Evolutionary conservation across 2,888 invertebrate genomes (phyloP).

Genomic region (Dexiosoma caninum): DNA sequence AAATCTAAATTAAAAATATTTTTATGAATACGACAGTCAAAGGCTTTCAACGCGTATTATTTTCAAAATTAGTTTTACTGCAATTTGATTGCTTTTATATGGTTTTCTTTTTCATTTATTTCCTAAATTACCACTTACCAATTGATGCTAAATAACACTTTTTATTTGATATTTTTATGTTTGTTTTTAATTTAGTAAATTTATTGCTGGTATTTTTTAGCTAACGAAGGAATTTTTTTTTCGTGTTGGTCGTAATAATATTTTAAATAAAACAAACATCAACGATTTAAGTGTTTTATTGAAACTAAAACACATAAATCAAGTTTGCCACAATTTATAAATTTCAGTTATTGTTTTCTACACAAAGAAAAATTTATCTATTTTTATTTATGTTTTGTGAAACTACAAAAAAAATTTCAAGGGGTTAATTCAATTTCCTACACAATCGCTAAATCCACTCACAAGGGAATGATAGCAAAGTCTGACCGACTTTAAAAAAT

Average conservation of each 20-base stretch:
- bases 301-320: slow-evolving; percentile 16
- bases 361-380: too few relatives aligned
- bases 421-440: too few relatives aligned
- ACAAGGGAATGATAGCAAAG: too few relatives aligned
- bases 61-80: too few relatives aligned
- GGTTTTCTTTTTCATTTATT: neutral
- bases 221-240: neutral
- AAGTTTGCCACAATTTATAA: slow-evolving; percentile 20
- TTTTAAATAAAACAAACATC: neutral
- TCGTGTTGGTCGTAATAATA: neutral
- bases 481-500: too few relatives aligned
- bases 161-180: neutral
- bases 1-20: too few relatives aligned
- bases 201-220: neutral
- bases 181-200: neutral
- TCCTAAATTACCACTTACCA: slow-evolving; percentile 1
- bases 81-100: too few relatives aligned
- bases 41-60: too few relatives aligned
- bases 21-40: too few relatives aligned
- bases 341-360: neutral
- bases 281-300: neutral
- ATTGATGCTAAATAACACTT: neutral
- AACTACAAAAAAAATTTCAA: too few relatives aligned
- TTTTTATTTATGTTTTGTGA: too few relatives aligned
- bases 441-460: too few relatives aligned